phyloP scores from a whole-genome alignment of 1,140 invertebrate species.

The Camponotus vicinus region DNA sequence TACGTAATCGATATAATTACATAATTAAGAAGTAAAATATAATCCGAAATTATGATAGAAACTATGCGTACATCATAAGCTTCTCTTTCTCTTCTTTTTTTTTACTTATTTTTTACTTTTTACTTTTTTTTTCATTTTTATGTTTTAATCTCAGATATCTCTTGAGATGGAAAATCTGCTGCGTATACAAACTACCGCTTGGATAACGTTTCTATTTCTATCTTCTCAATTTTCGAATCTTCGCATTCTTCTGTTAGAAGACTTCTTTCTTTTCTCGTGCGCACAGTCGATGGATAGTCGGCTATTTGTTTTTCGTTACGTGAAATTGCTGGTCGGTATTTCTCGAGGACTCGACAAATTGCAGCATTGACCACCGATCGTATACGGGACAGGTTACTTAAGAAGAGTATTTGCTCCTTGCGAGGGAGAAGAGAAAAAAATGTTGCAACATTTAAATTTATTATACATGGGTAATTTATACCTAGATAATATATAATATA shows the following conservation, averaged over 20 bases:
- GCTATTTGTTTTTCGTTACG: slow-evolving; percentile 83
- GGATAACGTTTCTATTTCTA: not conserved
- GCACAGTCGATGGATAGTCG: slow-evolving; percentile 65
- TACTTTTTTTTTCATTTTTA: not conserved
- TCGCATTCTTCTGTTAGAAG: slow-evolving; percentile 35
- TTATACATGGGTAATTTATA: not conserved
- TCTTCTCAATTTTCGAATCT: slow-evolving; percentile 39
- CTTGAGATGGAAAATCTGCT: not conserved
- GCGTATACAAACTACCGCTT: not conserved
- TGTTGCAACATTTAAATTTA: slow-evolving; percentile 13
- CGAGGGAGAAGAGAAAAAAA: slow-evolving; percentile 32
- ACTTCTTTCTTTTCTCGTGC: slow-evolving; percentile 28
- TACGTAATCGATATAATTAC: not conserved
- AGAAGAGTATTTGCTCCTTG: slow-evolving; percentile 72
- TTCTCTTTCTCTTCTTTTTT: not conserved
- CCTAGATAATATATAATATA: no score
- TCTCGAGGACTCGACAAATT: slow-evolving; percentile 80
- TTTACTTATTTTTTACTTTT: not conserved
- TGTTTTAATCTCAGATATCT: not conserved
- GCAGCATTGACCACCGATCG: slow-evolving; percentile 76
- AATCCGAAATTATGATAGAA: not conserved
- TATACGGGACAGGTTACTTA: slow-evolving; percentile 68
- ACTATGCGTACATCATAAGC: no score
- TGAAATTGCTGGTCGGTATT: slow-evolving; percentile 78
- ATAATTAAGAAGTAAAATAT: not conserved